These are phyloP conservation scores for Lineus longissimus DNA, from an alignment of 1,140 invertebrate species.

Conservation along the genomic window DNA sequence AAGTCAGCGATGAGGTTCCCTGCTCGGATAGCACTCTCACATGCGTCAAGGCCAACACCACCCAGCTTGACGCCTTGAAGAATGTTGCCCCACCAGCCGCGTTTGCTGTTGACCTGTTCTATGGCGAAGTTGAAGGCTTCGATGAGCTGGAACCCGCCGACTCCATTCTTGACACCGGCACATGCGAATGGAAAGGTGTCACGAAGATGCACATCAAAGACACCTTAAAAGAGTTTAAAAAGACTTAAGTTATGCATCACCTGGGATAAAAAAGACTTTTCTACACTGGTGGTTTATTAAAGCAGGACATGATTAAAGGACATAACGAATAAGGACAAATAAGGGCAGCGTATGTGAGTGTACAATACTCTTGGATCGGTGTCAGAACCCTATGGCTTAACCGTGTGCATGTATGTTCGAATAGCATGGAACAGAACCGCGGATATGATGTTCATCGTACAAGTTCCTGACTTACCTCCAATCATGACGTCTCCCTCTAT, in stretches of 20 bases:
- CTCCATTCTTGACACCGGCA: constrained; percentile 34
- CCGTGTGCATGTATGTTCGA: too few species aligned
- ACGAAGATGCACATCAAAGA: constrained; percentile 45
- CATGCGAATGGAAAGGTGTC: constrained; percentile 36
- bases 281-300: too few species aligned
- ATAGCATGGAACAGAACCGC: too few species aligned
- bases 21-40: constrained; percentile 35
- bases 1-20: constrained; percentile 43
- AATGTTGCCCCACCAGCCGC: constrained; percentile 34
- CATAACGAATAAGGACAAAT: too few species aligned
- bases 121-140: constrained; percentile 49
- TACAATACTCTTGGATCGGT: too few species aligned
- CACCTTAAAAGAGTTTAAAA: constrained; percentile 28
- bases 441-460: too few species aligned
- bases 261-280: not conserved
- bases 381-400: too few species aligned
- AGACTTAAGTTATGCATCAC: too few species aligned
- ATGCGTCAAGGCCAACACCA: constrained; percentile 42
- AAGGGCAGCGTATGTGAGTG: too few species aligned
- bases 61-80: constrained; percentile 39
- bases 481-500: constrained; percentile 42
- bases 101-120: constrained; percentile 36
- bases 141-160: constrained; percentile 42
- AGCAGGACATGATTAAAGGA: too few species aligned
- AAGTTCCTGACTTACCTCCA: constrained; percentile 41